Evolutionary conservation across 2,113 vertebrate genomes (phyloP).

Genomic region (Phylloscopus trochiloides): DNA sequence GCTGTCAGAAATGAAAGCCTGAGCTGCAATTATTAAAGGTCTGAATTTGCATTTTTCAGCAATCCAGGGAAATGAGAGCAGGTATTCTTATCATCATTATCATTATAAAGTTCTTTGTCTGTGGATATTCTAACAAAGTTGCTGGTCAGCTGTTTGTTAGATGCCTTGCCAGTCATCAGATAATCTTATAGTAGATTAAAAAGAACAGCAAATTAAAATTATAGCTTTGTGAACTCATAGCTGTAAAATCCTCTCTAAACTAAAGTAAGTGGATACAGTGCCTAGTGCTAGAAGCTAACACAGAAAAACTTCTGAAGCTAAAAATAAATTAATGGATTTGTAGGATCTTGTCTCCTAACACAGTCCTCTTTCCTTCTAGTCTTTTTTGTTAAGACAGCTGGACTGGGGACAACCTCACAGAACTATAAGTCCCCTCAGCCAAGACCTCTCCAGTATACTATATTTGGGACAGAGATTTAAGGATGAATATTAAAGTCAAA

Average conservation of each 20-base stretch:
- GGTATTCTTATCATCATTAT: constrained; percentile 16
- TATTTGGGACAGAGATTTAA: not conserved
- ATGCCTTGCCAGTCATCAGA: not conserved
- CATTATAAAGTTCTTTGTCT: not conserved
- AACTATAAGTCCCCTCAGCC: not conserved
- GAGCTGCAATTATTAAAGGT: constrained; percentile 53
- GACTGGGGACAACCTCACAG: not conserved
- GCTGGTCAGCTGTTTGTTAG: constrained; percentile 16
- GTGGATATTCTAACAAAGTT: not conserved
- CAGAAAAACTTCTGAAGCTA: not conserved
- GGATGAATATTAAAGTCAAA: not conserved
- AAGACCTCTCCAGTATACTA: not conserved
- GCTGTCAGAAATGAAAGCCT: constrained; percentile 36
- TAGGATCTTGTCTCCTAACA: not conserved
- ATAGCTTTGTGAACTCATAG: not conserved
- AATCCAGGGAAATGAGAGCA: constrained; percentile 29
- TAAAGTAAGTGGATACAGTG: not conserved
- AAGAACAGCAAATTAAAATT: not conserved
- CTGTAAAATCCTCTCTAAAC: not conserved
- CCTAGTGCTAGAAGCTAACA: not conserved
- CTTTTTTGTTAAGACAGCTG: not conserved
- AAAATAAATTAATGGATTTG: not conserved
- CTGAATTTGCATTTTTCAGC: constrained; percentile 59
- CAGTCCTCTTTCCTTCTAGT: not conserved
- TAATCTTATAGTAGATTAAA: not conserved